Evolutionary conservation across 1,140 invertebrate species (phyloP), one percentile per base, ranked within the genome.

Genomic region (Melitaea cinxia): DNA sequence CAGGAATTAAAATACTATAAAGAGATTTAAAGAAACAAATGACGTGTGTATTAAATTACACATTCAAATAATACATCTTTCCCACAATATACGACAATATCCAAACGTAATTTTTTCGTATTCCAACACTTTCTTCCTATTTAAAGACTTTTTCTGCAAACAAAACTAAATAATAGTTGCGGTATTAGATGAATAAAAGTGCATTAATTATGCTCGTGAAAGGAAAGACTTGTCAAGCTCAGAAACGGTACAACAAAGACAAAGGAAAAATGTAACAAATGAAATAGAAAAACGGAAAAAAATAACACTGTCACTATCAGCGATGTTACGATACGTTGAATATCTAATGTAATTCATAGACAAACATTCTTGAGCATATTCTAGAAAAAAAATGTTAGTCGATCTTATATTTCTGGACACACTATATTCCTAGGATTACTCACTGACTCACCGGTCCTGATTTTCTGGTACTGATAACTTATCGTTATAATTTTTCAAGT

Each of bases 191-290:
- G 26, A 21, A 60, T 52, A 52, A 52, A 23, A 26, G 9, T 60
- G 58, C 45, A 50, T 62, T 62, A 45, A 62, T 54, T 62, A 62
- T 62, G 37, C 59, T 28, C 9, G 50, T 62, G 37, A 62, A 62
- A 54, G 52, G 50, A 54, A 62, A 56, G 52, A 62, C 50, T 53
- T 61, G 59, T 62, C 59, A 62, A 39, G 23, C 37, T 21, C 59
- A 62, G 59, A 15, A 30, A n/a, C 35, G 26, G 17, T 14, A 42
- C 24, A 53, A 62, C 47, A 54, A 28, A 45, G 17, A 54, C 50
- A 62, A 62, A 54, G 30, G 59, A 62, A 62, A 39, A 52, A 17
- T 6, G 50, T 62, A 23, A 39, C 37, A 56, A 56, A 56, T 56
- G 54, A 24, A 56, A 56, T 28, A 42, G 37, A 42, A 56, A 56